Base-by-base conservation (phyloP, 2,113 vertebrate genomes). In the Lepus americanus region DNA sequence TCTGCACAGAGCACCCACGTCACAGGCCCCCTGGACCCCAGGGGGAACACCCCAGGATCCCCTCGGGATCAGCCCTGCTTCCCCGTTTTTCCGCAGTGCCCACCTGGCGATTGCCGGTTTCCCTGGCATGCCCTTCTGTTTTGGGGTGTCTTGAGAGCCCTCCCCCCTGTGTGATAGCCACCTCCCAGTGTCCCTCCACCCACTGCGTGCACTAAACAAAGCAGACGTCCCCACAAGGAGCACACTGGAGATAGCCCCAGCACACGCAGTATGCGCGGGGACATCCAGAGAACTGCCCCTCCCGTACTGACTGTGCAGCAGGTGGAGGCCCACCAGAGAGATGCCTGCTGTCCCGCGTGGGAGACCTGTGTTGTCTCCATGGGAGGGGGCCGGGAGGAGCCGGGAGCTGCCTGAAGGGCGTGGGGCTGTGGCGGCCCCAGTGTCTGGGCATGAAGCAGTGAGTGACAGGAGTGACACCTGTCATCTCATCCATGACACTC, bases 11-110 rank as follows among this genome's bases (percentile, higher is more conserved):
- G 1, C 1, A 9, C 5, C 27, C 17, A 16, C 16, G 31, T 9
- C 11, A 1, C 39, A 73, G 36, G 59, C 77, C 86, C 76, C 51
- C 55, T 2, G 20, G 77, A 22, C 7, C 25, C 16, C 22, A 31
- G 0, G 7, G 23, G 16, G n/a, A 55, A 44, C 25, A 31, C 29
- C 6, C 11, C 6, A 2, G 49, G 11, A 4, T 20, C 17, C 39
- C 86, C 67, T 11, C 55, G 0, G 9, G 16, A 23, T 23, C 78
- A 77, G 20, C 36, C 36, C 2, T 3, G 1, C 73, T 76, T 67
- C 69, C 76, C 51, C 23, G 64, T 3, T 33, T 6, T n/a, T 5
- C 1, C 7, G 14, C 3, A 3, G 5, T 0, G 1, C 4, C 27
- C 4, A 12, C 79, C 20, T 74, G 10, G 12, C 31, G 51, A 85